Base-by-base conservation (phyloP, 2,797 vertebrate species). In the Bryconaethiops microstoma region DNA sequence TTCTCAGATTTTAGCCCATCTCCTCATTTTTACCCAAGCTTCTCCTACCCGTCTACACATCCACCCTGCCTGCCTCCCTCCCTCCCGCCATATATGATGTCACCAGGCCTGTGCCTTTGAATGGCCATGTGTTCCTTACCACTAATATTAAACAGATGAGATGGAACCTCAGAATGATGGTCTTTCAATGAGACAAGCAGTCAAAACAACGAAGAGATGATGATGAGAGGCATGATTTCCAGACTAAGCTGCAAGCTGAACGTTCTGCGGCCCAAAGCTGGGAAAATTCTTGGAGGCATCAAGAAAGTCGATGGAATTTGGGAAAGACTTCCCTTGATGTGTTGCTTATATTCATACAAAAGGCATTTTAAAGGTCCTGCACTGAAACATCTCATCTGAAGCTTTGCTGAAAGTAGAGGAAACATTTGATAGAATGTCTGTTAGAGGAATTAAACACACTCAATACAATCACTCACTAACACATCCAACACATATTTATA, bases 91-190 rank as follows among this genome's bases (percentile, higher is more conserved):
- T 92, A 82, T 87, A 94, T 94, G 94, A 94, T 94, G 93, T 95
- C 94, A 95, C 93, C 86, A 85, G 87, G 89, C 89, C 90, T 92
- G 82, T 92, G 91, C 90, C 93, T 95, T 93, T 94, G 92, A 94
- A 93, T 93, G 89, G 89, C 93, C 93, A 94, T 93, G 91, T 94
- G 93, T 91, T 94, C 90, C 87, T 94, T 91, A 92, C 94, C 94
- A 92, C 94, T 95, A 95, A 95, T 95, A 94, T 93, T 93, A 92
- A 94, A 92, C 94, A 95, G 94, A 95, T 95, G 94, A 94, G 86
- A 90, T 89, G 84, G 92, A 94, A 92, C 91, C 93, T 93, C 92
- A 89, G 89, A 91, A 91, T 94, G 93, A 95, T 89, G 92, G 93
- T 93, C 91, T 93, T 94, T 93, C 90, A 92, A 89, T 87, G 90